phyloP scores from a whole-genome alignment of 2,113 vertebrate genomes.

The Melanotaenia duboulayi region DNA sequence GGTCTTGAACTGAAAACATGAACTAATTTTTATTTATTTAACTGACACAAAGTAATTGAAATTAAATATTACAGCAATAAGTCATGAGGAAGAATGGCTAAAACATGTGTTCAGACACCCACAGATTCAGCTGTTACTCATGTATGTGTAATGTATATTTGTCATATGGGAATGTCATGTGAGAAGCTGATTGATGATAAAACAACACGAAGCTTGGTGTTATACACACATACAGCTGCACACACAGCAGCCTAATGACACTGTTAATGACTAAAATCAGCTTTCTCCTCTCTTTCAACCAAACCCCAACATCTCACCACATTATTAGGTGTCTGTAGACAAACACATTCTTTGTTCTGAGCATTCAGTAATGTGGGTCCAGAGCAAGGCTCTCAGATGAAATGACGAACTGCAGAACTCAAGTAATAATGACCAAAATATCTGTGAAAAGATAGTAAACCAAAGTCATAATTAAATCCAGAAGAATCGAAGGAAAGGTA shows the following conservation, averaged over 20 bases:
- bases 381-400: too few relatives aligned
- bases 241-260: constrained; percentile 6
- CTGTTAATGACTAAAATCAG: constrained; percentile 15
- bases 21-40: background rate
- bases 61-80: background rate
- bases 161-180: background rate
- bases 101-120: background rate
- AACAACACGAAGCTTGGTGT: constrained; percentile 6
- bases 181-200: constrained; percentile 17
- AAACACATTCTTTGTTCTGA: too few relatives aligned
- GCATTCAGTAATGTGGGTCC: too few relatives aligned
- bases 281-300: background rate
- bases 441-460: too few relatives aligned
- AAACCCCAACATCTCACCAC: constrained; percentile 6
- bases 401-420: too few relatives aligned
- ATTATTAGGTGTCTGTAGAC: background rate
- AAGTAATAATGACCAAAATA: too few relatives aligned
- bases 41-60: background rate
- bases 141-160: background rate
- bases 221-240: constrained; percentile 29
- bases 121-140: background rate
- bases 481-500: too few relatives aligned
- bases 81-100: background rate
- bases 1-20: background rate
- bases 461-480: too few relatives aligned